A percentile compares a stretch with the other conserved stretches of the same genome.
These are phyloP conservation scores for Picus viridis DNA, from an alignment of 2,797 vertebrate genomes.

Conservation along the genomic window DNA sequence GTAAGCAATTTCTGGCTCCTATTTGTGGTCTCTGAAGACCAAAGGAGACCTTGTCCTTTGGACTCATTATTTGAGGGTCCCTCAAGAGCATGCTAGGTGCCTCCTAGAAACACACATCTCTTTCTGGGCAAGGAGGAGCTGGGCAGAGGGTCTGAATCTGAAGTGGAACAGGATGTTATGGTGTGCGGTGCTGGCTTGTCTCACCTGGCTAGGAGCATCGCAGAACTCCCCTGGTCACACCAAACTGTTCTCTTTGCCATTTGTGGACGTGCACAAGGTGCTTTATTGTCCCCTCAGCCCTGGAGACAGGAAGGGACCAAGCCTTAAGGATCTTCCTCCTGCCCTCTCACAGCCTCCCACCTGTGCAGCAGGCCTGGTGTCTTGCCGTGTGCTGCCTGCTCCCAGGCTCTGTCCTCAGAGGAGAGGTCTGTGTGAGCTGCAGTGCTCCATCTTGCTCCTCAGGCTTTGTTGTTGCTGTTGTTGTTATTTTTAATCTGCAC, in stretches of 20 bases:
- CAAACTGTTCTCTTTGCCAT: rapidly evolving
- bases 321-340: background rate
- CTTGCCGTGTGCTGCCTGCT: background rate
- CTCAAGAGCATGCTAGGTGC: background rate
- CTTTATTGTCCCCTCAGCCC: too few relatives aligned
- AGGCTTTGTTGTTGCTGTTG: background rate
- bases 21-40: background rate
- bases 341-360: background rate
- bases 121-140: background rate
- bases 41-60: background rate
- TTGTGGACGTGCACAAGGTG: rapidly evolving
- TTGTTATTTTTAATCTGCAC: constrained; percentile 35
- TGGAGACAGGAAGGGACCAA: too few relatives aligned
- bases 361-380: rapidly evolving
- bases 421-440: rapidly evolving
- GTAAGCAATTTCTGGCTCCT: background rate
- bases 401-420: rapidly evolving
- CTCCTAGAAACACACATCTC: background rate
- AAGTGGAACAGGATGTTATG: background rate
- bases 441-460: background rate
- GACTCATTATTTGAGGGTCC: background rate
- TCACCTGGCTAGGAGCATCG: rapidly evolving
- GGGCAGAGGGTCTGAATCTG: background rate
- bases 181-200: rapidly evolving
- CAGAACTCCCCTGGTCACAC: rapidly evolving